Conservation (phyloP, 2,113 vertebrate species). For the Misgurnus mizolepis region DNA sequence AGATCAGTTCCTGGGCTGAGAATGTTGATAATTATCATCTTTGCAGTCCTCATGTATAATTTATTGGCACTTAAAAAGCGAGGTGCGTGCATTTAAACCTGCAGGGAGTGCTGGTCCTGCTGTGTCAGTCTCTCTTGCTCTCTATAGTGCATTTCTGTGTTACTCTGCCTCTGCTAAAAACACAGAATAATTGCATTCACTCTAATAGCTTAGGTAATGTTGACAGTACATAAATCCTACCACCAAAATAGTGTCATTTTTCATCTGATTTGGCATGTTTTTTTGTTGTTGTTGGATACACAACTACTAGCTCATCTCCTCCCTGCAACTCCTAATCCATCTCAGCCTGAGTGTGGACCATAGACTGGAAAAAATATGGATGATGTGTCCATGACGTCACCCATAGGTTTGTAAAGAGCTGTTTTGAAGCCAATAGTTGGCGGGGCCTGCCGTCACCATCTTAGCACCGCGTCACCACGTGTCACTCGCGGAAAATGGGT, state of each 20-base stretch:
- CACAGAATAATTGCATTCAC: conserved; percentile 75
- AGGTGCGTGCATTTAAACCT: conserved; percentile 73
- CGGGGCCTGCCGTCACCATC: too few relatives aligned
- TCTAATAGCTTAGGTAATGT: conserved; percentile 79
- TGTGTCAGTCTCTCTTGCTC: conserved; percentile 58
- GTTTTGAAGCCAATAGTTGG: too few relatives aligned
- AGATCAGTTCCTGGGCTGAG: neutral
- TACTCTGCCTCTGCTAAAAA: conserved; percentile 53
- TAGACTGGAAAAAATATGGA: neutral
- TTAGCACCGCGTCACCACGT: too few relatives aligned
- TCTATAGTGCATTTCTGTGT: conserved; percentile 42
- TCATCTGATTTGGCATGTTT: conserved; percentile 78
- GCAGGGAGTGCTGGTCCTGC: conserved; percentile 65
- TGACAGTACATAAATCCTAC: conserved; percentile 82
- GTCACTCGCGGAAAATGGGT: too few relatives aligned
- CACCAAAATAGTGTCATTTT: conserved; percentile 78
- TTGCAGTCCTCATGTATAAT: conserved; percentile 74
- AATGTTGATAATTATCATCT: conserved; percentile 68
- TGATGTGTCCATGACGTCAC: too few relatives aligned
- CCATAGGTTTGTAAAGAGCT: too few relatives aligned
- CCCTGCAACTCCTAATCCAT: conserved; percentile 5
- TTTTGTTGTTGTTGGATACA: conserved; percentile 70
- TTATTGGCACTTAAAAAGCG: conserved; percentile 72
- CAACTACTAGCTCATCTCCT: conserved; percentile 55
- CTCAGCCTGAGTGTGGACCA: neutral